Conservation (phyloP, 2,113 vertebrate species). For the Felis catus region F.catus_Fca126_mat1.0 CM031418.1:113658501-113659000, state of each 20-base stretch:
- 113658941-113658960: background rate
- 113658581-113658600: background rate
- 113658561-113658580: background rate
- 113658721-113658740: background rate
- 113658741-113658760: background rate
- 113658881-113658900: background rate
- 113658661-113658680: background rate
- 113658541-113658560: background rate
- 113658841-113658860: background rate
- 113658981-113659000: background rate
- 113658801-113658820: background rate
- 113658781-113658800: background rate
- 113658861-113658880: background rate
- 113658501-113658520: background rate
- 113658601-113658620: fast-evolving
- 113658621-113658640: background rate
- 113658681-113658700: background rate
- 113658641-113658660: background rate
- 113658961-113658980: background rate
- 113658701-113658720: background rate
- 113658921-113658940: background rate
- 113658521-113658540: background rate
- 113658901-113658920: background rate
- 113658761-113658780: background rate
- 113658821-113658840: background rate